phyloP scores from a whole-genome alignment of 2,113 vertebrate genomes.

The Charadrius vociferus region DNA sequence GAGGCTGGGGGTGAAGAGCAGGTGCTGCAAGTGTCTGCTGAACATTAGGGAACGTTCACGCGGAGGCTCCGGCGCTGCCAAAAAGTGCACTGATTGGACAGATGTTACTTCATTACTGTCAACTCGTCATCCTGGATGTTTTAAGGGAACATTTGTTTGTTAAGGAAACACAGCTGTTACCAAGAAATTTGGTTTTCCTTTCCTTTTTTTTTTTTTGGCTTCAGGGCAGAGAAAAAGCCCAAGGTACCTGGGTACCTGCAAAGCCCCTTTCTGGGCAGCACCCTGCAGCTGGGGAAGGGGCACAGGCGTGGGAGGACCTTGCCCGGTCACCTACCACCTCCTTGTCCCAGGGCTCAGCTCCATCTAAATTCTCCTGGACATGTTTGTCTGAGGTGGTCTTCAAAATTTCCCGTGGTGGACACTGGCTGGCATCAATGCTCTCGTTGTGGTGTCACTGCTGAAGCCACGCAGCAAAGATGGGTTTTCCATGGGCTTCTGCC shows the following conservation, averaged over 20 bases:
- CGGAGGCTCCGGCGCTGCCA: slow-evolving; percentile 60
- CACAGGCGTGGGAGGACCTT: neutral
- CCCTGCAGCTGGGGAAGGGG: neutral
- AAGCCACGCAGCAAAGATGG: neutral
- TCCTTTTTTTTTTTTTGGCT: slow-evolving; percentile 10
- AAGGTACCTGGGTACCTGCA: neutral
- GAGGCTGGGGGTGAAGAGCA: slow-evolving; percentile 68
- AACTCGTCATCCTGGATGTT: slow-evolving; percentile 70
- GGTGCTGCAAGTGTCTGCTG: slow-evolving; percentile 68
- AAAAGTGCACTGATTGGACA: slow-evolving; percentile 69
- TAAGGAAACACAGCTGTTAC: slow-evolving; percentile 77
- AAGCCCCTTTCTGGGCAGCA: neutral
- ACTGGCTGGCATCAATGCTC: fast-evolving
- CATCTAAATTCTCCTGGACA: neutral
- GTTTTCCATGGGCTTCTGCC: neutral
- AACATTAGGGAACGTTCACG: slow-evolving; percentile 74
- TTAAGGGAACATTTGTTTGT: slow-evolving; percentile 76
- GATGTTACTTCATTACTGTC: slow-evolving; percentile 75
- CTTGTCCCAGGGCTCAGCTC: neutral
- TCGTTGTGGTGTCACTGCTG: neutral
- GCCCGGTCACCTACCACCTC: neutral
- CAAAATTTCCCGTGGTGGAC: neutral
- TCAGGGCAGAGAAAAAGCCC: neutral
- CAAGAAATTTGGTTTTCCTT: slow-evolving; percentile 55
- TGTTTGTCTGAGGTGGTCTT: neutral